Conservation (phyloP, 2,888 invertebrate species). For the Agrochola lychnidis region DNA sequence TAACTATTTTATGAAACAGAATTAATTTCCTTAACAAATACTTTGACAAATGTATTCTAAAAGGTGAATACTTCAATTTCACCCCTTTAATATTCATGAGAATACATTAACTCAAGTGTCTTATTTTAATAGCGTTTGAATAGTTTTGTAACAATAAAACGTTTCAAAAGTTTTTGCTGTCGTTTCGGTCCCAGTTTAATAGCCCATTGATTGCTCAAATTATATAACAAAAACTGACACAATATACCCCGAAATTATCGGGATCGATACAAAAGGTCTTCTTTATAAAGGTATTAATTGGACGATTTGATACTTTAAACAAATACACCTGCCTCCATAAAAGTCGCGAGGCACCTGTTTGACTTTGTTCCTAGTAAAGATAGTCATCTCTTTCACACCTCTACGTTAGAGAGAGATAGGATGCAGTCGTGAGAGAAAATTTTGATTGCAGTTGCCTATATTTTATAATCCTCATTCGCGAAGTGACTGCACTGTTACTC, state of each 20-base stretch:
- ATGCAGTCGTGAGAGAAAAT: constrained; percentile 57
- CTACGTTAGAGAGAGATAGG: constrained; percentile 59
- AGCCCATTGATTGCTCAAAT: constrained; percentile 70
- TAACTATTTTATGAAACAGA: constrained; percentile 11
- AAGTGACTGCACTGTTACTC: constrained; percentile 62
- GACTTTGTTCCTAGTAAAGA: constrained; percentile 60
- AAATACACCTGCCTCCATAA: constrained; percentile 80
- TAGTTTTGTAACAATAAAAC: constrained; percentile 68
- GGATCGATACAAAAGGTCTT: constrained; percentile 60
- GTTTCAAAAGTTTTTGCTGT: constrained; percentile 59
- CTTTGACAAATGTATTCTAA: constrained; percentile 10
- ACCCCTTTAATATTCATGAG: constrained; percentile 53
- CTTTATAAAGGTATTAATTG: constrained; percentile 77
- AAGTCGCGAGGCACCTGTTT: constrained; percentile 74
- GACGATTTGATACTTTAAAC: constrained; percentile 77
- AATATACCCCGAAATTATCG: constrained; percentile 64
- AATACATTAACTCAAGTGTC: constrained; percentile 54
- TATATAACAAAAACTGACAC: constrained; percentile 68
- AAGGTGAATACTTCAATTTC: constrained; percentile 54
- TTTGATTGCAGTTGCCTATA: constrained; percentile 64
- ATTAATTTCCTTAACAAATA: constrained; percentile 10
- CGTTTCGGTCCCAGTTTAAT: constrained; percentile 64
- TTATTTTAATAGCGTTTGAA: constrained; percentile 64
- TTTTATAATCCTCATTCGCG: constrained; percentile 64
- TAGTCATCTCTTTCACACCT: constrained; percentile 59